Evolutionary conservation across 2,888 invertebrate species (phyloP).

Genomic region (Cephus pulcher): DNA sequence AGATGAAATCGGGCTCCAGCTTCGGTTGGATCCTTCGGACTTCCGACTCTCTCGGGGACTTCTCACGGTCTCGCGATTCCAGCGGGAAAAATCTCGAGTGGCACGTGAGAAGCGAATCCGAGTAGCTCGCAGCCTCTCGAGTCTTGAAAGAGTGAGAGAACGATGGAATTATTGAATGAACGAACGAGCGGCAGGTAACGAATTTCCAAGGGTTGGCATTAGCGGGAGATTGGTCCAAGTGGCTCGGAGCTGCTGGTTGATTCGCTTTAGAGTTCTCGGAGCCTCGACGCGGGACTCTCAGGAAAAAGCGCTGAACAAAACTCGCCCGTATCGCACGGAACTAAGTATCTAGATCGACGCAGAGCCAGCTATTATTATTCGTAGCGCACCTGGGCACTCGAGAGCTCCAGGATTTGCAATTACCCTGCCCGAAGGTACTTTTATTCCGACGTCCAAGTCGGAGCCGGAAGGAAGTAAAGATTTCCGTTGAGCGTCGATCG

Average conservation of each 20-base stretch:
- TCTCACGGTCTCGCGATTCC: no score
- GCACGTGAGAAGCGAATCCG: no score
- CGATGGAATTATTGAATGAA: not conserved
- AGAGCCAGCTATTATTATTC: constrained; percentile 6
- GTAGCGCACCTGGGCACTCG: constrained; percentile 58
- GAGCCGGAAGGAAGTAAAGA: constrained; percentile 41
- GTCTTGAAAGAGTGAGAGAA: not conserved
- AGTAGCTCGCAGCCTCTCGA: no score
- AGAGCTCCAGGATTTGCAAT: constrained; percentile 57
- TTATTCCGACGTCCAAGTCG: constrained; percentile 37
- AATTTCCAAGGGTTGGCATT: not conserved
- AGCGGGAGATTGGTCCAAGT: constrained; percentile 3
- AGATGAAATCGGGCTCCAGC: no score
- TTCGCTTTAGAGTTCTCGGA: no score
- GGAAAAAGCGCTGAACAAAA: not conserved
- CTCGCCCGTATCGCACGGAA: constrained; percentile 9
- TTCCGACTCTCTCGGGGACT: no score
- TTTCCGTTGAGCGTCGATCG: constrained; percentile 43
- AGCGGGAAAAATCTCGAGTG: no score
- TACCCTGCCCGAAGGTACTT: constrained; percentile 38
- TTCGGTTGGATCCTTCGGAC: no score
- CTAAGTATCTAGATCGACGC: constrained; percentile 6
- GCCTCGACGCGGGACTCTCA: not conserved
- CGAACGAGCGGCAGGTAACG: not conserved
- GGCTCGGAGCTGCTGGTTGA: not conserved